Conservation (phyloP, 2,888 invertebrate genomes). For the Nomada ruficornis region DNA sequence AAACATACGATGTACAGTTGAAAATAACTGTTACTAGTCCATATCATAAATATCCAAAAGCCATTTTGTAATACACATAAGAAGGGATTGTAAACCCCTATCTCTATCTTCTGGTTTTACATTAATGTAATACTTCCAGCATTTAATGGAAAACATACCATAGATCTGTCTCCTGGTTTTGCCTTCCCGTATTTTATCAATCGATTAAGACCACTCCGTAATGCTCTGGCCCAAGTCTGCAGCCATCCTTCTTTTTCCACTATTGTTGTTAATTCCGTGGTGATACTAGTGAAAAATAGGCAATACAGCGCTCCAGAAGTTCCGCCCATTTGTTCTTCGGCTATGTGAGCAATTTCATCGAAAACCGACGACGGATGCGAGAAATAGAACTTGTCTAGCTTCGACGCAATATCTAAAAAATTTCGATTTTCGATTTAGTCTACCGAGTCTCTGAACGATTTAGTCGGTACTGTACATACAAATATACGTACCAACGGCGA, state of each 20-base stretch:
- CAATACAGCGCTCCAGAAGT: conserved; percentile 93
- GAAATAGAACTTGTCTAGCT: conserved; percentile 67
- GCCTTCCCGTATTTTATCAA: conserved; percentile 90
- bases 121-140: too few relatives aligned
- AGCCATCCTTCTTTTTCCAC: conserved; percentile 58
- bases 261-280: conserved; percentile 81
- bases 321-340: conserved; percentile 91
- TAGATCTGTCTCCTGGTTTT: conserved; percentile 90
- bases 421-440: too few relatives aligned
- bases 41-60: too few relatives aligned
- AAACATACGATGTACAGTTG: conserved; percentile 13
- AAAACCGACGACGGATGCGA: conserved; percentile 84
- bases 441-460: too few relatives aligned
- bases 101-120: too few relatives aligned
- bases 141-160: conserved; percentile 85
- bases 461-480: too few relatives aligned
- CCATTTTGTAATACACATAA: too few relatives aligned
- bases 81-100: too few relatives aligned
- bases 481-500: conserved; percentile 85
- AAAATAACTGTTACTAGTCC: neutral
- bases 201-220: conserved; percentile 86
- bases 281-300: conserved; percentile 89
- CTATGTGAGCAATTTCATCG: conserved; percentile 86
- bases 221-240: conserved; percentile 86
- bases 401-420: conserved; percentile 73